Percentiles rank a stretch among this genome's conserved stretches.
Evolutionary conservation across 2,888 invertebrate genomes (phyloP).

Genomic region (Agriopis leucophaearia): DNA sequence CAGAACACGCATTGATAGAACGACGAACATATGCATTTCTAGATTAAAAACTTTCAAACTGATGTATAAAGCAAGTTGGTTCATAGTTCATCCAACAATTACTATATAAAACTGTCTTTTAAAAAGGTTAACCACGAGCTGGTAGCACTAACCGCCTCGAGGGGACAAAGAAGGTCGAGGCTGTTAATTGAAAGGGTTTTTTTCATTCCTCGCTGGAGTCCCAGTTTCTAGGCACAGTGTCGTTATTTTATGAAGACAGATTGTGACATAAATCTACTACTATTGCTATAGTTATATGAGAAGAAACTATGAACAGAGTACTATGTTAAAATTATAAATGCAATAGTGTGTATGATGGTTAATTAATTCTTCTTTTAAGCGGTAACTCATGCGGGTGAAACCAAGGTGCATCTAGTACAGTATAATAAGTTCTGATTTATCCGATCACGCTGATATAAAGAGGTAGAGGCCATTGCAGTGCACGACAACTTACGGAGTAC

Average conservation of each 20-base stretch:
- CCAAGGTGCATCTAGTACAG: no score
- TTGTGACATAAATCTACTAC: neutral
- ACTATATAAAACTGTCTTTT: constrained; percentile 22
- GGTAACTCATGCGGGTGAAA: no score
- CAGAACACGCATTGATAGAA: no score
- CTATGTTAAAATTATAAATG: no score
- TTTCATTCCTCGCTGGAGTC: constrained; percentile 16
- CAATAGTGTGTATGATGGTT: no score
- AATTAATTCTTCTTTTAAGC: no score
- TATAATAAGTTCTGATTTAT: no score
- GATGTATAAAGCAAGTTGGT: constrained; percentile 2
- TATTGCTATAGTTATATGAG: no score
- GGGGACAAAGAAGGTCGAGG: constrained; percentile 22
- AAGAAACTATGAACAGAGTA: no score
- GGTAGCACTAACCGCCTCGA: constrained; percentile 26
- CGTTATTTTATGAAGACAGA: constrained; percentile 7
- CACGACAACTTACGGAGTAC: no score
- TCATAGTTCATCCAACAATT: constrained; percentile 14
- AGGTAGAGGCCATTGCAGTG: no score
- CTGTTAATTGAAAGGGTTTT: constrained; percentile 31
- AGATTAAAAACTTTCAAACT: neutral
- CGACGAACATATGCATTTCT: neutral
- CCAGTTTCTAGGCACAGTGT: constrained; percentile 18
- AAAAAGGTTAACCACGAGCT: constrained; percentile 32
- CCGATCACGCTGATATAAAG: no score